phyloP scores from a whole-genome alignment of 2,113 vertebrate species.

The Myotis yumanensis region DNA sequence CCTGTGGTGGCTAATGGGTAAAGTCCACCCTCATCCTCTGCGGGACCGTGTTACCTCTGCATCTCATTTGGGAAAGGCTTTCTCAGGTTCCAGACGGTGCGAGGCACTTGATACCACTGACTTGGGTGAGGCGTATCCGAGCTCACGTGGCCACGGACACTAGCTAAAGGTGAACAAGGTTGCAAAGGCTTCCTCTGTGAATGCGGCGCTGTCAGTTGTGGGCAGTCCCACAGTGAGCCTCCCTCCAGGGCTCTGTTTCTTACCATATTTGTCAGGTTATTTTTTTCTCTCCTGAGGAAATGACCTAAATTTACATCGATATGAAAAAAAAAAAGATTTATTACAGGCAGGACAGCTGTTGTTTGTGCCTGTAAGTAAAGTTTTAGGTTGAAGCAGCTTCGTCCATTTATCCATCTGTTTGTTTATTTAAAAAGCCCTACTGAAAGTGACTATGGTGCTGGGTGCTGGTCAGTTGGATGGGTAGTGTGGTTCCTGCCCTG shows the following conservation, averaged over 20 bases:
- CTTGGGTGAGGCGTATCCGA: not conserved
- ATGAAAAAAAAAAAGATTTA: not conserved
- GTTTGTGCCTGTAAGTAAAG: constrained; percentile 42
- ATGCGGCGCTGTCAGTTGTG: not conserved
- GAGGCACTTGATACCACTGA: too few species aligned
- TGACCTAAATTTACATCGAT: constrained; percentile 49
- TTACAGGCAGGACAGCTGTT: constrained; percentile 26
- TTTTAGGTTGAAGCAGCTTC: constrained; percentile 24
- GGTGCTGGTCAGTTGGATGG: not conserved
- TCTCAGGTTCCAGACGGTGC: not conserved
- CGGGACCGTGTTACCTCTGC: fast-evolving
- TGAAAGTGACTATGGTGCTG: not conserved
- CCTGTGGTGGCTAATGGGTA: not conserved
- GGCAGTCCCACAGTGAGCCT: not conserved
- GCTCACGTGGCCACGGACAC: fast-evolving
- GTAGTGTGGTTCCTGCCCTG: not conserved
- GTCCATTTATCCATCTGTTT: not conserved
- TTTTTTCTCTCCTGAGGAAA: constrained; percentile 16
- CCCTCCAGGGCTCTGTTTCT: not conserved
- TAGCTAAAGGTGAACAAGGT: not conserved
- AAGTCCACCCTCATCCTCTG: not conserved
- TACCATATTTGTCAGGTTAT: not conserved
- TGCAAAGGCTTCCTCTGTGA: not conserved
- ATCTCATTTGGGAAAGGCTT: not conserved
- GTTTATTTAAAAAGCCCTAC: not conserved